Conservation (phyloP, 2,888 invertebrate genomes). For the Alcis repandata region DNA sequence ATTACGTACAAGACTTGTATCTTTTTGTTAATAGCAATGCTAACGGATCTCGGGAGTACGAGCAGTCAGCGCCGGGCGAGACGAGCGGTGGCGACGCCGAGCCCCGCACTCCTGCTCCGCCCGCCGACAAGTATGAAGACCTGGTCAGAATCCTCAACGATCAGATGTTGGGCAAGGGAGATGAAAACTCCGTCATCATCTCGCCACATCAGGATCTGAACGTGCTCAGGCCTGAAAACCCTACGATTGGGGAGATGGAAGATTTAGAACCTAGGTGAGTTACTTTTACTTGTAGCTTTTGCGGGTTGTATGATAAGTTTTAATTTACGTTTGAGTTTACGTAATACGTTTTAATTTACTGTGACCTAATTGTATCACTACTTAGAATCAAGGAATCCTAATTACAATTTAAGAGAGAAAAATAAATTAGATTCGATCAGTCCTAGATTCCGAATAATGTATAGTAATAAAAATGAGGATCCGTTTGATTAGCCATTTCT, state of each 20-base stretch:
- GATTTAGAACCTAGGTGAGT: slow-evolving; percentile 86
- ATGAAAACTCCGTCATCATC: slow-evolving; percentile 82
- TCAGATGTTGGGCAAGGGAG: slow-evolving; percentile 81
- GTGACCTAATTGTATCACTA: no score
- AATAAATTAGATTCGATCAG: no score
- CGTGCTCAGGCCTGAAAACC: slow-evolving; percentile 87
- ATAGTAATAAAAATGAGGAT: no score
- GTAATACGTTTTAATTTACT: no score
- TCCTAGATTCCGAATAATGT: no score
- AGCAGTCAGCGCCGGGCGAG: slow-evolving; percentile 78
- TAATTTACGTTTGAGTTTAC: no score
- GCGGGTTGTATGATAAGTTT: no score
- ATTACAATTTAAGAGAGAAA: no score
- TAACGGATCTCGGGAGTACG: slow-evolving; percentile 80
- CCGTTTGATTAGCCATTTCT: no score
- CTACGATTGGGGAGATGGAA: slow-evolving; percentile 90
- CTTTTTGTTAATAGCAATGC: slow-evolving; percentile 65
- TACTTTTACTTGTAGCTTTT: neutral
- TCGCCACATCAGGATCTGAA: slow-evolving; percentile 85
- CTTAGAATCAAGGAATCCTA: no score
- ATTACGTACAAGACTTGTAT: neutral
- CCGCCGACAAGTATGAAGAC: slow-evolving; percentile 88
- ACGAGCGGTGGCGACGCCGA: slow-evolving; percentile 69
- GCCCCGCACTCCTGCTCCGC: slow-evolving; percentile 74
- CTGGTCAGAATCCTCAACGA: slow-evolving; percentile 84